Evolutionary conservation across 2,888 invertebrate species (phyloP).

Genomic region (Cordylochernes scorpioides): DNA sequence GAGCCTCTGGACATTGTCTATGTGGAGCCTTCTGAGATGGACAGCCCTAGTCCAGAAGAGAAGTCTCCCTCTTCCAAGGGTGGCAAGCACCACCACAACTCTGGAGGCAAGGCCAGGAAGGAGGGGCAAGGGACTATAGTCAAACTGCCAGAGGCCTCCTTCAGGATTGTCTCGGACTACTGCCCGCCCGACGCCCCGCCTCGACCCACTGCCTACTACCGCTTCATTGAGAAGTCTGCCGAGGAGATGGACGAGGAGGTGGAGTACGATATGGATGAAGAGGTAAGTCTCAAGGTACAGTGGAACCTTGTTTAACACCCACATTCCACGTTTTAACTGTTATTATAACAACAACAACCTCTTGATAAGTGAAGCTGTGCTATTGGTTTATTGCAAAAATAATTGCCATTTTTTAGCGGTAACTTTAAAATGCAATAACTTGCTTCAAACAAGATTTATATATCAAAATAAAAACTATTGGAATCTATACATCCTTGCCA

Average conservation of each 20-base stretch:
- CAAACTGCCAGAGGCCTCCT: slow-evolving; percentile 41
- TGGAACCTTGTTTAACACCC: too few relatives aligned
- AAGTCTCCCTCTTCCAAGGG: slow-evolving; percentile 5
- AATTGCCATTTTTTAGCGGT: too few relatives aligned
- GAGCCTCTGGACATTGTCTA: slow-evolving; percentile 24
- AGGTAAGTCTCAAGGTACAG: slow-evolving; percentile 27
- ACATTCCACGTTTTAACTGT: too few relatives aligned
- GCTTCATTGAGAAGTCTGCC: slow-evolving; percentile 69
- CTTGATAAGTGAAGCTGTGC: too few relatives aligned
- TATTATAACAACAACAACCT: too few relatives aligned
- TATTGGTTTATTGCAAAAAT: too few relatives aligned
- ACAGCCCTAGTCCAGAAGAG: slow-evolving; percentile 3
- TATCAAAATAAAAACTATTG: too few relatives aligned
- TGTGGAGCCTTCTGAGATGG: slow-evolving; percentile 8
- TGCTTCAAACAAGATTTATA: too few relatives aligned
- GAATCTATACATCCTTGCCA: too few relatives aligned
- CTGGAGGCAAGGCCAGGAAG: slow-evolving; percentile 15
- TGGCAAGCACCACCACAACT: slow-evolving; percentile 10
- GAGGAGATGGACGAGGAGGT: slow-evolving; percentile 75
- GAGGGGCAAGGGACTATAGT: slow-evolving; percentile 10
- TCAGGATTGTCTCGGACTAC: slow-evolving; percentile 43
- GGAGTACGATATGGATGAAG: slow-evolving; percentile 94
- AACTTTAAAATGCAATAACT: too few relatives aligned
- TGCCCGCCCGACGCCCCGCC: slow-evolving; percentile 53
- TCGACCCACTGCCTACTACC: slow-evolving; percentile 59